Conservation (phyloP, 2,113 vertebrate species). For the Otis tarda region DNA sequence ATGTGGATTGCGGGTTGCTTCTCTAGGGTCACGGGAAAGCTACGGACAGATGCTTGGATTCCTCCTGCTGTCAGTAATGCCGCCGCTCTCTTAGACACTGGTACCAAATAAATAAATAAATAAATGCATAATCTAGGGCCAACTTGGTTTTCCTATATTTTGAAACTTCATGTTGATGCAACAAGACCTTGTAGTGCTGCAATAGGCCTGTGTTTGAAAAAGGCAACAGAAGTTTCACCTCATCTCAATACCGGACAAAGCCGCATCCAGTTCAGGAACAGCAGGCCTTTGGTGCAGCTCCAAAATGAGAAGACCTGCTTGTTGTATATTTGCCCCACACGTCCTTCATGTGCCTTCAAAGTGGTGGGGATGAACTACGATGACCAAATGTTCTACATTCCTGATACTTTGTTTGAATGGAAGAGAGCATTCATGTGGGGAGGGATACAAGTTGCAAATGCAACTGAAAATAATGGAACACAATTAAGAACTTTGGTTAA, state of each 20-base stretch:
- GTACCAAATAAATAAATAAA: not conserved
- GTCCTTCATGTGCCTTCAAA: not conserved
- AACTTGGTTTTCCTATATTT: constrained; percentile 22
- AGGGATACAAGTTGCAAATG: not conserved
- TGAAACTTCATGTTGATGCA: constrained; percentile 51
- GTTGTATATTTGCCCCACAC: not conserved
- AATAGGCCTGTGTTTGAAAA: constrained; percentile 1
- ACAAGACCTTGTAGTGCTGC: not conserved
- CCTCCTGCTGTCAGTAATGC: constrained; percentile 14
- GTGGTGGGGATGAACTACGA: not conserved
- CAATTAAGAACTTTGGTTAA: not conserved
- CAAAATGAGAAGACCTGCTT: not conserved
- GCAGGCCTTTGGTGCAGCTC: not conserved
- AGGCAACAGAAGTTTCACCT: not conserved
- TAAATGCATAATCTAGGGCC: not conserved
- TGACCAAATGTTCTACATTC: not conserved
- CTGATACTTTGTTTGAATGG: too few relatives aligned
- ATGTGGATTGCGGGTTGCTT: constrained; percentile 27
- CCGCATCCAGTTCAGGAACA: not conserved
- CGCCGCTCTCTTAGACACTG: not conserved
- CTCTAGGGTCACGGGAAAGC: constrained; percentile 30
- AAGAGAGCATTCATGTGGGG: not conserved
- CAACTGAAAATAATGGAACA: not conserved
- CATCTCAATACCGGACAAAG: not conserved
- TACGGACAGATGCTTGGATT: constrained; percentile 41